Base-by-base conservation (phyloP, 2,797 vertebrate species). In the Catostomus latipinnis region DNA sequence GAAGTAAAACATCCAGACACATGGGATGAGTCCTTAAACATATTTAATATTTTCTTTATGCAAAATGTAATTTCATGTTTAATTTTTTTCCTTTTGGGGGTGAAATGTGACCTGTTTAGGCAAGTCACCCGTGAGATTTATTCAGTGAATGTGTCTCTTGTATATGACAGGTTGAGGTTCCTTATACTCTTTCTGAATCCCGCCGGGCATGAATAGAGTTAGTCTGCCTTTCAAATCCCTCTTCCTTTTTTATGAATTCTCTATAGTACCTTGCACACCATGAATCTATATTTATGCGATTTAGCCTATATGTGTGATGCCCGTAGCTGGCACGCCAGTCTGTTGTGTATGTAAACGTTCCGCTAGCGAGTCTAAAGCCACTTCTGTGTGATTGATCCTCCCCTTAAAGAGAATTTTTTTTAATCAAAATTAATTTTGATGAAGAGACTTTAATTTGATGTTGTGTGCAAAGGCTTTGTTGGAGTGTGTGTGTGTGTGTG, bases 371-470 rank as follows among this genome's bases (percentile, higher is more conserved):
- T 48, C 58, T 78, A 56, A 71, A 58, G 34, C 34, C 1, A 4
- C 43, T 56, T 14, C 16, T 12, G 14, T 49, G 58, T 62, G 49
- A 78, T 71, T 71, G 60, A 78, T 78, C 43, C 13, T 14, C 6
- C 5, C 68, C 61, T 78, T 78, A 50, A 72, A 67, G 54, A 60
- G 67, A 22, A 1, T 22, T 22, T 22, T 22, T 22, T 22, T 22
- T 22, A 22, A 22, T 22, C 81, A 62, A 74, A 80, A 57, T 77
- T 75, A 34, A 75, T 62, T 75, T 75, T 22, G 16, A 71, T 12
- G 49, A 61, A 68, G 67, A 70, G 45, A 46, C 78, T 72, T 52
- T 50, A 22, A 81, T 74, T 81, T 81, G 58, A 74, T 75, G 71
- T 71, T 75, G 52, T 78, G 74, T 46, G 13, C 52, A 62, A 22